Evolutionary conservation across 2,113 vertebrate species (phyloP), one percentile per base, ranked within the genome.

Genomic region (Symphodus melops): DNA sequence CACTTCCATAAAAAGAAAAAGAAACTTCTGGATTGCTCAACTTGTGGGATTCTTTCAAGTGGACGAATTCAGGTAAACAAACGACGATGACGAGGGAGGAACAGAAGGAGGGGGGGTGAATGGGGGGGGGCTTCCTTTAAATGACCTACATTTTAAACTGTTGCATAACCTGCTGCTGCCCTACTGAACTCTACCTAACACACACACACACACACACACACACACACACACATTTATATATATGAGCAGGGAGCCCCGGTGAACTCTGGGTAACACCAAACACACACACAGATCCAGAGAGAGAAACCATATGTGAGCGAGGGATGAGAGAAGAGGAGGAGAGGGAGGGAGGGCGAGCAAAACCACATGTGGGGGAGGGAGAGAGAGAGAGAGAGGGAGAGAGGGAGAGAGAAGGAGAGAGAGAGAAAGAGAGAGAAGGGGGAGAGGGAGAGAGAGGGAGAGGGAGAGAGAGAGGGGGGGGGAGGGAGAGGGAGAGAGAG

Each of bases 181-280:
- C 85, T 66, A 53, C 66, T 86, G 78, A 79, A 88, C 87, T 74
- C 75, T 13, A 65, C 21, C 70, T 42, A 21, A 82, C 72, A 79
- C 78, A 71, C 67, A 51, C 52, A 55, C 58, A 79, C 11, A 65
- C 75, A 74, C 79, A 73, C 71, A 81, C 78, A 79, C 14, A 61
- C 78, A 70, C 82, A 73, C 67, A 46, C 60, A 8, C 71, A 70
- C 72, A 36, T 71, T 52, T 48, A 69, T 9, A 63, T 46, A 76
- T 8, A 37, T 6, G 67, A 64, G 66, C 60, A 70, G 77, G 82
- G 86, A 92, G 89, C 87, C 91, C 88, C 87, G 68, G 81, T 92
- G 91, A 92, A 92, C 91, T 92, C 87, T 84, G 87, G 82, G 88
- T 91, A 88, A 91, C 89, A 90, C 91, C 88, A 88, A 87, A 90